These are phyloP conservation scores for Heterohyrax brucei DNA, from an alignment of 2,797 vertebrate species.

Conservation along the genomic window DNA sequence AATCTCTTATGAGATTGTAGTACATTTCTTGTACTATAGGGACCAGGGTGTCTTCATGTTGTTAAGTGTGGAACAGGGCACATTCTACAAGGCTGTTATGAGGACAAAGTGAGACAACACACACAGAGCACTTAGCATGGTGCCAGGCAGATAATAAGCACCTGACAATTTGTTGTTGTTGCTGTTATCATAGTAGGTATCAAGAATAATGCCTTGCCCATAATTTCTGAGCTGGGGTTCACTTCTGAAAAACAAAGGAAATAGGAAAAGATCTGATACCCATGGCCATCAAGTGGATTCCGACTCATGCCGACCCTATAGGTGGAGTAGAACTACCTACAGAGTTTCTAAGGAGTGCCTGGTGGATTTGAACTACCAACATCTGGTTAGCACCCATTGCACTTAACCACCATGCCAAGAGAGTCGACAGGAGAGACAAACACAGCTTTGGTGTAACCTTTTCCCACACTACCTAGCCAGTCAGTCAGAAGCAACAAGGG, in stretches of 20 bases:
- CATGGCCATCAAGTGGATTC: too few relatives aligned
- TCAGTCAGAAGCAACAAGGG: not conserved
- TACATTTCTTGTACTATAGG: not conserved
- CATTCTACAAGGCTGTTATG: not conserved
- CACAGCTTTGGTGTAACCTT: not conserved
- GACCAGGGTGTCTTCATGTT: not conserved
- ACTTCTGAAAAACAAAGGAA: slow-evolving; percentile 32
- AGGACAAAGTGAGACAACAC: slow-evolving; percentile 11
- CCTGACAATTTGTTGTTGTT: not conserved
- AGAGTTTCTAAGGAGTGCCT: too few relatives aligned
- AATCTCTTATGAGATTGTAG: not conserved
- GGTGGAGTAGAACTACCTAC: too few relatives aligned
- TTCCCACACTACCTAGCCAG: not conserved
- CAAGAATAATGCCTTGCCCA: not conserved
- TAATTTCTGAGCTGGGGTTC: not conserved
- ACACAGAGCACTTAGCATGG: not conserved
- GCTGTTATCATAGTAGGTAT: not conserved
- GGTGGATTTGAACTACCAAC: too few relatives aligned
- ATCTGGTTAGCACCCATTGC: too few relatives aligned
- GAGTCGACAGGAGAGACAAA: not conserved
- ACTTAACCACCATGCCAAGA: not conserved
- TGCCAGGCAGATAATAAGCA: not conserved
- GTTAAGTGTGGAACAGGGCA: not conserved
- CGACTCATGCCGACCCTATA: too few relatives aligned
- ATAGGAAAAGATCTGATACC: not conserved